phyloP scores from a whole-genome alignment of 1,140 invertebrate genomes.

The Wasmannia auropunctata region DNA sequence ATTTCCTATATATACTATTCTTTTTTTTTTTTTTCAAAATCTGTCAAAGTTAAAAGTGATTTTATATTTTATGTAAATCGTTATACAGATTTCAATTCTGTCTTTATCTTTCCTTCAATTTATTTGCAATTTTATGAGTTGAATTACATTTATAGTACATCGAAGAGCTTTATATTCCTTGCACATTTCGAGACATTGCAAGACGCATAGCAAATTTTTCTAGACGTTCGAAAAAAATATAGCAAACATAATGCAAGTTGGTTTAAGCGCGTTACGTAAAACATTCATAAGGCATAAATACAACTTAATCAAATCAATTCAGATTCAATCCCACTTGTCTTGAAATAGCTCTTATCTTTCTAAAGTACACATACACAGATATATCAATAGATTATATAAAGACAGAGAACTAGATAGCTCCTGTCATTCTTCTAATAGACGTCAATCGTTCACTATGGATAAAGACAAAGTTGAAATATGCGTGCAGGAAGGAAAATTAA shows the following conservation, averaged over 20 bases:
- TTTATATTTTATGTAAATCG: not conserved
- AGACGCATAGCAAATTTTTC: not conserved
- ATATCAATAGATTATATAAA: too few species aligned
- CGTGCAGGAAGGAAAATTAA: constrained; percentile 62
- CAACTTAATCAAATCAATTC: not conserved
- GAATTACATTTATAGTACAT: not conserved
- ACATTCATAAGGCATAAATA: not conserved
- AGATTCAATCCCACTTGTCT: not conserved
- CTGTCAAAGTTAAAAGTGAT: not conserved
- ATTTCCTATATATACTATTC: not conserved
- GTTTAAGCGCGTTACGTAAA: not conserved
- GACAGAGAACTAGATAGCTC: not conserved
- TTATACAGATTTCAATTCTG: not conserved
- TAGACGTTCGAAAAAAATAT: not conserved
- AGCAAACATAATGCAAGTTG: not conserved
- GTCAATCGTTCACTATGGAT: not conserved
- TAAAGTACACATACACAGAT: not conserved
- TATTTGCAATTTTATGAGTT: not conserved
- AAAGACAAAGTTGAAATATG: not conserved
- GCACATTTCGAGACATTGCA: not conserved
- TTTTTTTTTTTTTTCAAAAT: not conserved
- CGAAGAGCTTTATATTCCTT: not conserved
- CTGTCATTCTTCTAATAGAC: not conserved
- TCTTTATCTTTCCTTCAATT: not conserved
- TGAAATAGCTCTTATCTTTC: not conserved